These are phyloP conservation scores for Leptinotarsa peninsularis DNA, from an alignment of 2,888 invertebrate genomes.

Conservation along the genomic window DNA sequence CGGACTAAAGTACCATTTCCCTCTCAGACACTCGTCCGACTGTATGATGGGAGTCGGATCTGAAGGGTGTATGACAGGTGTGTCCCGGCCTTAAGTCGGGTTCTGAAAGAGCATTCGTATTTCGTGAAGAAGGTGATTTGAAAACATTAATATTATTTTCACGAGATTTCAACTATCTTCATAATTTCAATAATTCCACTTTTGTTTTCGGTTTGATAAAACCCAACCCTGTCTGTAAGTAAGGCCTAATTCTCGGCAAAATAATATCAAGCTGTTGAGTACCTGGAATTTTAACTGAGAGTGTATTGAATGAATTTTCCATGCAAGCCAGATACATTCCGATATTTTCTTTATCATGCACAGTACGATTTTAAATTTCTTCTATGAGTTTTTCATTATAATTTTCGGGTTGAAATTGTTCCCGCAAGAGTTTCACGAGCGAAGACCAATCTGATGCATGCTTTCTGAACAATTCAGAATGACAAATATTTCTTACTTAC, in stretches of 20 bases:
- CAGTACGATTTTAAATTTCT: not conserved
- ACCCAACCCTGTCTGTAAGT: not conserved
- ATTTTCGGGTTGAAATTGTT: slow-evolving; percentile 1
- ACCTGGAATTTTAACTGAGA: not conserved
- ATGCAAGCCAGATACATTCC: slow-evolving; percentile 1
- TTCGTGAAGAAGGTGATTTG: not conserved
- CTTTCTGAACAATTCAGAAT: not conserved
- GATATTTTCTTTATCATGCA: slow-evolving; percentile 2
- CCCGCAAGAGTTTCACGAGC: not conserved
- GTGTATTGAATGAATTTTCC: slow-evolving; percentile 7
- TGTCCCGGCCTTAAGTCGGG: not conserved
- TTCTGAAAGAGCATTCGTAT: not conserved
- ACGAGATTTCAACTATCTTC: not conserved
- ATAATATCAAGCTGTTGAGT: not conserved
- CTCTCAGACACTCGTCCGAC: too few relatives aligned
- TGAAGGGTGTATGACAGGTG: too few relatives aligned
- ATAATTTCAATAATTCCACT: not conserved
- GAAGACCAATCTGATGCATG: not conserved
- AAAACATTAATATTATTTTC: not conserved
- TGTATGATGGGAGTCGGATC: too few relatives aligned
- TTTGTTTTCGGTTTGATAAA: not conserved
- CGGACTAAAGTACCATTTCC: too few relatives aligned
- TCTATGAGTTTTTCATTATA: not conserved
- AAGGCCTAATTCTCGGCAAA: not conserved
- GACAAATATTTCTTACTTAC: not conserved